Percentiles rank a stretch among this genome's conserved stretches.
phyloP scores from a whole-genome alignment of 2,113 vertebrate species.

The Neoarius graeffei region DNA sequence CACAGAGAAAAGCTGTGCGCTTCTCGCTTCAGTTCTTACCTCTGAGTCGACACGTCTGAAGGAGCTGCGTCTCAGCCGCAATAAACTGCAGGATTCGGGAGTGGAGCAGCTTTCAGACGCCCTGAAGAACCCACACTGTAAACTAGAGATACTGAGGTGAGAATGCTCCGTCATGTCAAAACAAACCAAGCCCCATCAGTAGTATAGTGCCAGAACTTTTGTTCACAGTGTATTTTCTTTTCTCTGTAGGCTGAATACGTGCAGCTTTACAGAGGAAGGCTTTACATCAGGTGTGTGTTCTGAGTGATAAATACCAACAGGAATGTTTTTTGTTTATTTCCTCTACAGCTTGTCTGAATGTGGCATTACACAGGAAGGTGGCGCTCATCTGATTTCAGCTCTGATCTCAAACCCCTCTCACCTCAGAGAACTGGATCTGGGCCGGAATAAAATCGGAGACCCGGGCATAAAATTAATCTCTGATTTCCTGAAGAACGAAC shows the following conservation, averaged over 20 bases:
- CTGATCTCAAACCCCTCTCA: background rate
- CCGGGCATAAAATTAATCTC: background rate
- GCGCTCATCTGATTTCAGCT: conserved; percentile 18
- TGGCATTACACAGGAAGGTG: conserved; percentile 1
- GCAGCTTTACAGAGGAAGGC: background rate
- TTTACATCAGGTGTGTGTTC: background rate
- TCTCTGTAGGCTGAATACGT: background rate
- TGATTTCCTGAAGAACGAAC: background rate
- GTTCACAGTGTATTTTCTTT: background rate
- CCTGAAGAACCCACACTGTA: background rate
- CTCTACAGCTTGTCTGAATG: conserved; percentile 1
- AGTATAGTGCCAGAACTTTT: background rate
- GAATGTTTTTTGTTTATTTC: background rate
- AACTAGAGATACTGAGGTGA: background rate
- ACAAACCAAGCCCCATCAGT: background rate
- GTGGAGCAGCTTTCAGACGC: background rate
- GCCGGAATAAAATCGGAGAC: background rate
- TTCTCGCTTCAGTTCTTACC: background rate
- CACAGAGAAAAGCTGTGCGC: background rate
- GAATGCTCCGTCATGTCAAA: background rate
- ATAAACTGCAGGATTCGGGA: background rate
- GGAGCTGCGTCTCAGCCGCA: background rate
- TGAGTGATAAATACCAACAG: background rate
- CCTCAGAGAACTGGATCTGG: background rate
- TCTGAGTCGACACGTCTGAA: background rate